phyloP scores from a whole-genome alignment of 2,888 invertebrate genomes.

The Pharmacophagus antenor region DNA sequence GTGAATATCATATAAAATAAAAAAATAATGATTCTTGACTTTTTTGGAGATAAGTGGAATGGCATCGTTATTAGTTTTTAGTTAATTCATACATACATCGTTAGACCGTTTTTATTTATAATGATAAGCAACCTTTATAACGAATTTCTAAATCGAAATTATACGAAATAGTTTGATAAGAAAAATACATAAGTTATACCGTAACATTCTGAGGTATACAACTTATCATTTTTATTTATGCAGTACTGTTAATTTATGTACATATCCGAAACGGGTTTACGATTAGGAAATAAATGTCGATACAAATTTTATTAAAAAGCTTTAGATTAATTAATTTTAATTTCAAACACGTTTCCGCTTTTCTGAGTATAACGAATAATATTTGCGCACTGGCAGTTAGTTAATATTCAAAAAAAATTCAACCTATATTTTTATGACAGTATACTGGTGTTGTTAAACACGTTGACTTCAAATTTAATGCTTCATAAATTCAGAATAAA shows the following conservation, averaged over 20 bases:
- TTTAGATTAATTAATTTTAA: conserved; percentile 10
- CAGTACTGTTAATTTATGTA: neutral
- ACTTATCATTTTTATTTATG: neutral
- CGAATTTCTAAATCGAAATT: neutral
- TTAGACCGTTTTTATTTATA: too few relatives aligned
- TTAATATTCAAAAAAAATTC: neutral
- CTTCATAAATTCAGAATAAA: too few relatives aligned
- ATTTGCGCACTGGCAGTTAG: neutral
- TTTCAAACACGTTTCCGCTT: conserved; percentile 1
- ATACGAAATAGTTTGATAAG: neutral
- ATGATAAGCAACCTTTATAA: neutral
- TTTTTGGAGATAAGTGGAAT: too few relatives aligned
- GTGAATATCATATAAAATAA: too few relatives aligned
- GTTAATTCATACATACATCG: too few relatives aligned
- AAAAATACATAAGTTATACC: neutral
- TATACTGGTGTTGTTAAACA: too few relatives aligned
- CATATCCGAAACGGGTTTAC: conserved; percentile 28
- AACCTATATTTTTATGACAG: too few relatives aligned
- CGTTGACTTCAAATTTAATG: too few relatives aligned
- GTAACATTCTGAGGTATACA: neutral
- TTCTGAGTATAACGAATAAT: conserved; percentile 1
- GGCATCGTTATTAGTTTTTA: too few relatives aligned
- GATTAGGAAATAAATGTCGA: conserved; percentile 39
- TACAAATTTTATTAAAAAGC: conserved; percentile 10
- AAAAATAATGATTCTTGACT: too few relatives aligned